Percentiles rank a stretch among this genome's conserved stretches.
These are phyloP conservation scores for Chiloscyllium plagiosum DNA, from an alignment of 2,113 vertebrate genomes.

Conservation along the genomic window DNA sequence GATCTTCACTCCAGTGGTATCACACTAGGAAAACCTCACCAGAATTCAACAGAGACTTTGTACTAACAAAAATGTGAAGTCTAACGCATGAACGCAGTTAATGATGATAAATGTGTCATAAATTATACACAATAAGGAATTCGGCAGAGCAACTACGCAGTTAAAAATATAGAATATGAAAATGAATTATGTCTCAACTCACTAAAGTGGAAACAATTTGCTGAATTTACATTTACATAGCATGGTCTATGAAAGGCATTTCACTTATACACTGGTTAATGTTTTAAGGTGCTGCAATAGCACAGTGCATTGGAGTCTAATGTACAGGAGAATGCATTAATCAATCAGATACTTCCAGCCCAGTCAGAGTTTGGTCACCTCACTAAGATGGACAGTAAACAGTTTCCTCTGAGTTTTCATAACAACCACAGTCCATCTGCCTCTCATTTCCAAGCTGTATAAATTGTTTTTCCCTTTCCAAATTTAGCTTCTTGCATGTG, in stretches of 20 bases:
- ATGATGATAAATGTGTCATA: background rate
- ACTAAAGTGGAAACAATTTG: background rate
- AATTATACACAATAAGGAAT: background rate
- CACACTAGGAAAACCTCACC: background rate
- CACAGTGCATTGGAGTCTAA: background rate
- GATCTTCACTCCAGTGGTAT: background rate
- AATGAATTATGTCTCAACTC: background rate
- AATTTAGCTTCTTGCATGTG: no score
- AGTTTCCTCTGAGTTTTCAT: no score
- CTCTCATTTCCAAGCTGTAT: no score
- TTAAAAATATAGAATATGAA: conserved; percentile 3
- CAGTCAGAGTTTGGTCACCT: no score
- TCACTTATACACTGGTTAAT: background rate
- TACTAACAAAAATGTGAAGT: background rate
- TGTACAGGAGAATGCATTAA: background rate
- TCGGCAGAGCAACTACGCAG: background rate
- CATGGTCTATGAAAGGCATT: background rate
- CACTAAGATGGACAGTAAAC: no score
- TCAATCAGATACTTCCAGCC: no score
- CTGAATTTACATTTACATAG: background rate
- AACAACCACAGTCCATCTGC: no score
- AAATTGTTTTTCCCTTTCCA: no score
- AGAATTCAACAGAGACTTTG: background rate
- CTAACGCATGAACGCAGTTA: background rate
- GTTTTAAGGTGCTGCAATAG: background rate